Percentiles rank a stretch among this genome's conserved stretches.
phyloP scores from a whole-genome alignment of 2,797 vertebrate species.

The Helicolenus hilgendorfi region DNA sequence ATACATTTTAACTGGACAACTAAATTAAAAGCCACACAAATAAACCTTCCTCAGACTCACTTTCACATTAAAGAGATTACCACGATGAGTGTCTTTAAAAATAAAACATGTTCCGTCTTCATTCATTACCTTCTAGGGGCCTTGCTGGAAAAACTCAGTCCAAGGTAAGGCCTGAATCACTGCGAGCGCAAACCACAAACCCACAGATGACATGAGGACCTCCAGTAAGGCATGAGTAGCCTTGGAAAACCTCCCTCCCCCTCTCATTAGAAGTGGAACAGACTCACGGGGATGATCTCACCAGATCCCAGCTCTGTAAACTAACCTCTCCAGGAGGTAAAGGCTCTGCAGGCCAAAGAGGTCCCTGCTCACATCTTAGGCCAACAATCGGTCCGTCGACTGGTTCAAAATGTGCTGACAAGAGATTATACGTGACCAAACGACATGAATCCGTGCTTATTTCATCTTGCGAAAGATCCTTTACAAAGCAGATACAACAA shows the following conservation, averaged over 20 bases:
- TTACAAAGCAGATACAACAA: background rate
- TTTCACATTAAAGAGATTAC: background rate
- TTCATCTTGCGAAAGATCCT: background rate
- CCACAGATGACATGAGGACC: conserved; percentile 76
- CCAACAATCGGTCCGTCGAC: conserved; percentile 13
- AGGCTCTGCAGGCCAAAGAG: conserved; percentile 13
- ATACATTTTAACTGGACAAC: background rate
- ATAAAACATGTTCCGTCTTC: conserved; percentile 16
- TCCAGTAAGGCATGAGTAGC: conserved; percentile 76
- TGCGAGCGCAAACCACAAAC: conserved; percentile 59
- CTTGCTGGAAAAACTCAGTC: conserved; percentile 55
- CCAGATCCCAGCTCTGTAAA: conserved; percentile 70
- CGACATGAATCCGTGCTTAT: background rate
- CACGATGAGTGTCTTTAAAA: conserved; percentile 8
- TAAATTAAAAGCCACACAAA: background rate
- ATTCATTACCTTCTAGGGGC: conserved; percentile 33
- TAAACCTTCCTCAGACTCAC: background rate
- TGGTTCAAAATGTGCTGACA: background rate
- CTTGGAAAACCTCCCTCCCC: conserved; percentile 69
- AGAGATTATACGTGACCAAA: background rate
- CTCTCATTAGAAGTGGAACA: conserved; percentile 78
- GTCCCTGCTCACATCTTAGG: conserved; percentile 41
- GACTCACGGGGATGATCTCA: conserved; percentile 71
- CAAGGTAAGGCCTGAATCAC: conserved; percentile 69
- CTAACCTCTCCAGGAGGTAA: conserved; percentile 64